Conservation (phyloP, 1,140 invertebrate species). For the Fragariocoptes setiger region DNA sequence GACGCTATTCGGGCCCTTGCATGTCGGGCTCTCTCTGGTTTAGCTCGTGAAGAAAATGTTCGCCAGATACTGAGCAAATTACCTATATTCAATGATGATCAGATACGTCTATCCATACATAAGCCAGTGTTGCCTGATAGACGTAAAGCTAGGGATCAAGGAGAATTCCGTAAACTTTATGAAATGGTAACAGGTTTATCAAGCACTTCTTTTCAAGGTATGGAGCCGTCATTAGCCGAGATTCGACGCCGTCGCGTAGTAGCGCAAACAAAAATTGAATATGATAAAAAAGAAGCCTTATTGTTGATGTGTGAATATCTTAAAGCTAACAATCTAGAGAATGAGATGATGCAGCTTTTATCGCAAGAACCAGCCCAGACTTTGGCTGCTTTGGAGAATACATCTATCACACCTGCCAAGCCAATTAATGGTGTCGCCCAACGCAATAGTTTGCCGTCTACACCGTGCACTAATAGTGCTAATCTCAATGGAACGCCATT, state of each 20-base stretch:
- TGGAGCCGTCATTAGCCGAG: constrained; percentile 41
- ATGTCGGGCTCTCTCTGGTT: constrained; percentile 52
- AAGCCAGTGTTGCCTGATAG: constrained; percentile 86
- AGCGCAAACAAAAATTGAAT: constrained; percentile 70
- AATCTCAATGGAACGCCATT: no score
- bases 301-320: constrained; percentile 72
- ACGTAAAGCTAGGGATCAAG: constrained; percentile 64
- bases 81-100: constrained; percentile 65
- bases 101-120: constrained; percentile 64
- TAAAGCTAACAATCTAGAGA: no score
- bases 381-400: no score
- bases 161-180: constrained; percentile 61
- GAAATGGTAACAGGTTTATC: constrained; percentile 66
- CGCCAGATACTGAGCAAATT: constrained; percentile 81
- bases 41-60: constrained; percentile 62
- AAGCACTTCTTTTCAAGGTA: constrained; percentile 33
- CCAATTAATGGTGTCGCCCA: no score
- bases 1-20: constrained; percentile 67
- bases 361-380: no score
- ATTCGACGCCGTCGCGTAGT: constrained; percentile 67
- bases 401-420: no score
- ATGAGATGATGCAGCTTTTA: no score
- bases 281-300: constrained; percentile 62
- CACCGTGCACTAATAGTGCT: no score
- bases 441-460: no score